phyloP scores from a whole-genome alignment of 2,113 vertebrate genomes.

The Mohoua ochrocephala region DNA sequence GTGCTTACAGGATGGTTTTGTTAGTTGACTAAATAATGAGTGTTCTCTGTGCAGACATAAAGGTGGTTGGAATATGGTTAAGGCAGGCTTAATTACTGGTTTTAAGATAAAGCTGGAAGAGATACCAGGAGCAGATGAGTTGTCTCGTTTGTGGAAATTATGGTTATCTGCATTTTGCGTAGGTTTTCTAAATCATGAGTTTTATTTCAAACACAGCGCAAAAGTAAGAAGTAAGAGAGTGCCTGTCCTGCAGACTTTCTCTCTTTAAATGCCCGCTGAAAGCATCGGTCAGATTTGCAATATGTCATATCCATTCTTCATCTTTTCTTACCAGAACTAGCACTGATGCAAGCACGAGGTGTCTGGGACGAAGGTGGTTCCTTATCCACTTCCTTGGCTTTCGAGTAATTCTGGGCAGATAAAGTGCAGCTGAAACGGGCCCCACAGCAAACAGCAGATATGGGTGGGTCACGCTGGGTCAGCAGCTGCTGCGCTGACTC shows the following conservation, averaged over 20 bases:
- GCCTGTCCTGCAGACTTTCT: neutral
- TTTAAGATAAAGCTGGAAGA: neutral
- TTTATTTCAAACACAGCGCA: neutral
- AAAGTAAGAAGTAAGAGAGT: neutral
- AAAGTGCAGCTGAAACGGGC: fast-evolving
- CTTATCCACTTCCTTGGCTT: neutral
- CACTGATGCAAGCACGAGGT: neutral
- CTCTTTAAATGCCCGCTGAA: neutral
- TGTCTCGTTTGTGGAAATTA: neutral
- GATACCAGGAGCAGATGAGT: neutral
- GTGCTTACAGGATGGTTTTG: neutral
- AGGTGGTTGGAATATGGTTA: neutral
- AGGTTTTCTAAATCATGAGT: neutral
- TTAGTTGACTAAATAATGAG: neutral
- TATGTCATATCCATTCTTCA: fast-evolving
- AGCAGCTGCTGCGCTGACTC: neutral
- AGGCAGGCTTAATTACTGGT: neutral
- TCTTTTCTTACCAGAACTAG: neutral
- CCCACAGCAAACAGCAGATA: fast-evolving
- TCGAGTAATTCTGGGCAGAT: neutral
- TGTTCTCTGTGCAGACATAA: neutral
- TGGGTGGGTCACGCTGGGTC: neutral
- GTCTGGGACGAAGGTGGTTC: neutral
- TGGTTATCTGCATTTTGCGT: neutral
- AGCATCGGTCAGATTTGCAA: neutral